Base-by-base conservation (phyloP, 1,140 invertebrate genomes). In the Pygmarrhopalites habei region DNA sequence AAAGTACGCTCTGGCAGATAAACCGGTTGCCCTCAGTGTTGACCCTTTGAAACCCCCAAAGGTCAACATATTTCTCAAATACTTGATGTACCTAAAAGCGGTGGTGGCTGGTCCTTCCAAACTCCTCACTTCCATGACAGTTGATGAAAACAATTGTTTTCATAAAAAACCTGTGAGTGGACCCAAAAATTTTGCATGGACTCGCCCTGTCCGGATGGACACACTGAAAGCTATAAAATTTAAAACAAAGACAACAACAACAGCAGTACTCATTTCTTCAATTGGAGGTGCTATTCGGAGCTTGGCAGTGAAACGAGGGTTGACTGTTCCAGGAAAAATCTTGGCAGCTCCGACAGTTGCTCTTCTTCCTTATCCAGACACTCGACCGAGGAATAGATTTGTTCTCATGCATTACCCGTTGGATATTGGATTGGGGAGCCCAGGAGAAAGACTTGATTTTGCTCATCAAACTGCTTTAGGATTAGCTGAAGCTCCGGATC, bases 111-210 rank as follows among this genome's bases (percentile, higher is more conserved):
- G 57, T 14, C 47, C 66, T 29, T 29, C 51, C 12, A 28, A 39
- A 29, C 43, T 61, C 58, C 43, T 66, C 15, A 46, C 19, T 14
- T 43, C 47, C 21, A 39, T 65, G 10, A 26, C 41, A n/a, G 29
- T 66, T 2, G 19, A 53, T 4, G 67, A 69, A 28, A 43, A 39
- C 4, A 65, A 65, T 58, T 60, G 56, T 23, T 69, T 66, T 52
- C 63, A 69, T 29, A 49, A 60, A 2, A 59, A 39, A 52, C 30
- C 23, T 15, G 23, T 69, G n/a, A 69, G 49, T 2, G 67, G 67
- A n/a, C 67, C 63, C 5, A 69, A 69, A 49, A 60, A 23, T 12
- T 46, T 63, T 7, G 56, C 35, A 14, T 69, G 67, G 67, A 55
- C 63, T 2, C 32, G 51, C n/a, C 63, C 53, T n/a, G 52, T 69